These are phyloP conservation scores for Pseudorhiza aurosa DNA, from an alignment of 30 jellyfish, hydroid and myxozoan species.

Conservation along the genomic window DNA sequence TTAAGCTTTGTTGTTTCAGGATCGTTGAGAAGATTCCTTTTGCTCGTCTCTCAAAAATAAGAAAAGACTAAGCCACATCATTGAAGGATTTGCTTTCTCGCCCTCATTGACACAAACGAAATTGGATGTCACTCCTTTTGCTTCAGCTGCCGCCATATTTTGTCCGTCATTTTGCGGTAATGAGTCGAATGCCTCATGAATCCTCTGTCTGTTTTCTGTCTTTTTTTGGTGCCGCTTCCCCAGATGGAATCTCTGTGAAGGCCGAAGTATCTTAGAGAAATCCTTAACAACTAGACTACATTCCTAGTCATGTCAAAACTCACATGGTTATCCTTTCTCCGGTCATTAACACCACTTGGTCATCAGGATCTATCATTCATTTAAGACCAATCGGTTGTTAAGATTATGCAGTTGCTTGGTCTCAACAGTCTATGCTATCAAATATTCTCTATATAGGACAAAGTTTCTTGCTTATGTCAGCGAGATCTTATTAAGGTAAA, in stretches of 20 bases:
- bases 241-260: neutral
- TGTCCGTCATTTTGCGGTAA: conserved; percentile 15
- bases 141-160: conserved; percentile 23
- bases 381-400: no score
- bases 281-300: no score
- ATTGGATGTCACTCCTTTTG: conserved; percentile 44
- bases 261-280: no score
- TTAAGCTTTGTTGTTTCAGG: conserved; percentile 59
- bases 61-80: conserved; percentile 35
- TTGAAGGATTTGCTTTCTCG: conserved; percentile 31
- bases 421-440: no score
- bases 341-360: no score
- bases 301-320: no score
- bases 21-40: conserved; percentile 18
- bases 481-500: no score
- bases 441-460: no score
- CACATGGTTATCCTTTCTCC: no score
- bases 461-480: no score
- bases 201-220: conserved; percentile 15
- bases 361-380: no score
- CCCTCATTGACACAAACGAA: conserved; percentile 36
- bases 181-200: conserved; percentile 1
- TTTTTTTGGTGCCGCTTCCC: conserved; percentile 30
- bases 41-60: conserved; percentile 28
- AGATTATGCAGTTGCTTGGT: no score